Base-by-base conservation (phyloP, 2,888 invertebrate genomes). In the Cantharis nigra region DNA sequence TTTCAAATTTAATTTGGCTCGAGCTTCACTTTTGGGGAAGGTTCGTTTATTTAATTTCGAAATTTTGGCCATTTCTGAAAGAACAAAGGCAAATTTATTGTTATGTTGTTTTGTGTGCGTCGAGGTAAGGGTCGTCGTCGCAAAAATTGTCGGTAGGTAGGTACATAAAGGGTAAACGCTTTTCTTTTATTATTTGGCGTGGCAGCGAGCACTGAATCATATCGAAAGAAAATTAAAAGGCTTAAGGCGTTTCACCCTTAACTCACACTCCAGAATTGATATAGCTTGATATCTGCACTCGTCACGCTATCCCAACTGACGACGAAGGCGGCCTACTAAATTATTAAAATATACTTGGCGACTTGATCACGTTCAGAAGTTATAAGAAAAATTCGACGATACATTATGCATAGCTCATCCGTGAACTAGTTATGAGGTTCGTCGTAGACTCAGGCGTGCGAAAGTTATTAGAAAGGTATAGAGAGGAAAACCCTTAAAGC, bases 321-420 rank as follows among this genome's bases (percentile, higher is more conserved):
- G 64, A 49, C 78, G 77, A 79, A 78, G 79, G 78, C 81, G 79
- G 81, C 71, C 26, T 67, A 23, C 18, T 78, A 72, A 64, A 84
- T 83, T 84, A 85, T 84, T 84, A 85, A 84, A 83, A 81, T 82
- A 82, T 83, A 82, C 83, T 78, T 80, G 80, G 82, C 80, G 82
- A 83, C 81, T 84, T 83, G 83, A 83, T 84, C 85, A 84, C 84
- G 83, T 85, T 85, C 83, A 83, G 83, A 83, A 83, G 81, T 81
- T 82, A 79, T 82, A 83, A 83, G 82, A 78, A 78, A 78, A 78
- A 78, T 80, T 81, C 78, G 80, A 80, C 81, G 83, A 85, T 85
- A 85, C 84, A 85, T 85, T 85, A 85, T 85, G 85, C 85, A 85
- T 85, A 83, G 79, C 84, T 83, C 83, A 85, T 85, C 83, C 83